Evolutionary conservation across 2,113 vertebrate species (phyloP), one percentile per base, ranked within the genome.

Genomic region (Psilopogon haemacephalus): DNA sequence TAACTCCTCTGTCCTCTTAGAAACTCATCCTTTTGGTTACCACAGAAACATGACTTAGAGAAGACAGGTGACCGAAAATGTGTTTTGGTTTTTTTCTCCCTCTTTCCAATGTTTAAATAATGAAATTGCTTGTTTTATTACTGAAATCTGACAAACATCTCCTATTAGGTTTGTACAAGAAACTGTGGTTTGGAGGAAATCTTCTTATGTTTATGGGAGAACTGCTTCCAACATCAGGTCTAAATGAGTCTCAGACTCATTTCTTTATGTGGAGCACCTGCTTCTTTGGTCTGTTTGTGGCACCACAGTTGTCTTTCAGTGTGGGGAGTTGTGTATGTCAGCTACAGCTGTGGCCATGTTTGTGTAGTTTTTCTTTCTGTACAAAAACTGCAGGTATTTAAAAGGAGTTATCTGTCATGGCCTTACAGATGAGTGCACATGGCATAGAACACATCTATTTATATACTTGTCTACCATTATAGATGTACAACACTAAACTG

Each of bases 291-390:
- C 40, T 65, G 52, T 37, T 40, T 52, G 37, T 70, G 86, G 26
- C 37, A 55, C 15, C 0, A 0, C 3, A 28, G 11, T 30, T 69
- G 38, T 52, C 38, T 2, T 0, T 67, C 37, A 72, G 9, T 1
- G 2, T 8, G 8, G 32, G 30, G 10, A 28, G 32, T 21, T 63
- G 32, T 19, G 24, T 11, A n/a, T 79, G 33, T 6, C 60, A 83
- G 12, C 35, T 65, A 55, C 7, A n/a, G 11, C 33, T 62, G 26
- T 18, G 86, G 30, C 23, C 30, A 9, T 72, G 65, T 42, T 30
- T 42, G 27, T 28, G 18, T 23, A 24, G 52, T 21, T 65, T 44
- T 65, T 74, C 84, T 11, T 86, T 62, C 32, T 72, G 35, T 37
- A 67, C 5, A 59, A 90, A 65, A 11, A 0, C 2, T 64, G 24